phyloP scores from a whole-genome alignment of 1,140 invertebrate genomes.

The Caerostris darwini region DNA sequence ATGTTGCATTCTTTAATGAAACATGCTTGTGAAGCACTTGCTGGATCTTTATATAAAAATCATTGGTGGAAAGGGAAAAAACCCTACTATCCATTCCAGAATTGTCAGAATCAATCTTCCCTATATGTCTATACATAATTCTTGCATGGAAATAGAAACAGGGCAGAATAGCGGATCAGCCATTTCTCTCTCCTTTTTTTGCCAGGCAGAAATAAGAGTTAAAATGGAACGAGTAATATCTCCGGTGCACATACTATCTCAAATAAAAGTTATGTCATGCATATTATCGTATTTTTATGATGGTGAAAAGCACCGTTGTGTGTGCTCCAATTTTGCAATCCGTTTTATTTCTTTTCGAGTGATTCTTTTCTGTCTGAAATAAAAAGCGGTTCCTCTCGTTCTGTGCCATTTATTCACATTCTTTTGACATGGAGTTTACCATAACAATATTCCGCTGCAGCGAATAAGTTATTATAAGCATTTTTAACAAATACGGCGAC shows the following conservation, averaged over 20 bases:
- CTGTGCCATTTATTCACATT: background rate
- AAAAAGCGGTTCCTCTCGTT: background rate
- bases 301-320: background rate
- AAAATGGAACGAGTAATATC: background rate
- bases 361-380: background rate
- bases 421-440: background rate
- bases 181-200: background rate
- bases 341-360: background rate
- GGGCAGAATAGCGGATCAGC: background rate
- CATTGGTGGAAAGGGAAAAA: too few relatives aligned
- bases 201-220: background rate
- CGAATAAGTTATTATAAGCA: background rate
- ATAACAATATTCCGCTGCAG: background rate
- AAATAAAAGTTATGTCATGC: slow-evolving; percentile 40
- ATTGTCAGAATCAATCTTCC: slow-evolving; percentile 4
- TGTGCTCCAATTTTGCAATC: background rate
- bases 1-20: too few relatives aligned
- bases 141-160: background rate
- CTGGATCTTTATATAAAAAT: too few relatives aligned
- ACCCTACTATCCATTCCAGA: background rate
- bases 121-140: background rate
- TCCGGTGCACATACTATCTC: background rate
- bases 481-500: slow-evolving; percentile 1
- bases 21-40: too few relatives aligned
- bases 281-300: slow-evolving; percentile 36